Evolutionary conservation across 2,888 invertebrate genomes (phyloP).

Genomic region (Sisyra terminalis): DNA sequence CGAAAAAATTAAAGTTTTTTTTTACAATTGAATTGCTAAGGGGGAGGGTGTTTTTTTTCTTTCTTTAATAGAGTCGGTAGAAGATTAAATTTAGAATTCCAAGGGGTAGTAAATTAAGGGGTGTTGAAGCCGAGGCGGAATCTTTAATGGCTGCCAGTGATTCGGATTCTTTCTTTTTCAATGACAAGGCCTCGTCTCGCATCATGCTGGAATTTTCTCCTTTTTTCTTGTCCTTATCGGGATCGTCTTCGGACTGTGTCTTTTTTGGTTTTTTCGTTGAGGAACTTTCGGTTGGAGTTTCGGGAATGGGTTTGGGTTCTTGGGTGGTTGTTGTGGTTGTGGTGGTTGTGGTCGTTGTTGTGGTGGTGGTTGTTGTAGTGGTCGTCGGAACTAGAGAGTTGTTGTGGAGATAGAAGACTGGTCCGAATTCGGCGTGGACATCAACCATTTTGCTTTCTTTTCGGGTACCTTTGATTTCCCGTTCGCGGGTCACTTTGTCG

Average conservation of each 20-base stretch:
- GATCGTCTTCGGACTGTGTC: slow-evolving; percentile 15
- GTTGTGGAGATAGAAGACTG: slow-evolving; percentile 59
- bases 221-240: slow-evolving; percentile 14
- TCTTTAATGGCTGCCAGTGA: slow-evolving; percentile 1
- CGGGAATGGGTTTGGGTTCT: slow-evolving; percentile 28
- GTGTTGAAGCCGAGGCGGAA: too few relatives aligned
- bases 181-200: slow-evolving; percentile 23
- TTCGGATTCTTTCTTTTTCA: slow-evolving; percentile 22
- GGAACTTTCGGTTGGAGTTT: slow-evolving; percentile 20
- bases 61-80: too few relatives aligned
- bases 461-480: slow-evolving; percentile 43
- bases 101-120: too few relatives aligned
- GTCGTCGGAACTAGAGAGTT: slow-evolving; percentile 33
- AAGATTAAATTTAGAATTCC: too few relatives aligned
- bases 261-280: slow-evolving; percentile 15
- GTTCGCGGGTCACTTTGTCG: slow-evolving; percentile 38
- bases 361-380: slow-evolving; percentile 39
- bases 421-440: slow-evolving; percentile 55
- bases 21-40: too few relatives aligned
- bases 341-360: slow-evolving; percentile 38
- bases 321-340: slow-evolving; percentile 33
- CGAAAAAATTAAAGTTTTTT: too few relatives aligned
- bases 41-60: too few relatives aligned
- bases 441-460: slow-evolving; percentile 50
- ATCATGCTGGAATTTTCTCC: slow-evolving; percentile 28